Base-by-base conservation (phyloP, 1,140 invertebrate genomes). In the Aethina tumida region DNA sequence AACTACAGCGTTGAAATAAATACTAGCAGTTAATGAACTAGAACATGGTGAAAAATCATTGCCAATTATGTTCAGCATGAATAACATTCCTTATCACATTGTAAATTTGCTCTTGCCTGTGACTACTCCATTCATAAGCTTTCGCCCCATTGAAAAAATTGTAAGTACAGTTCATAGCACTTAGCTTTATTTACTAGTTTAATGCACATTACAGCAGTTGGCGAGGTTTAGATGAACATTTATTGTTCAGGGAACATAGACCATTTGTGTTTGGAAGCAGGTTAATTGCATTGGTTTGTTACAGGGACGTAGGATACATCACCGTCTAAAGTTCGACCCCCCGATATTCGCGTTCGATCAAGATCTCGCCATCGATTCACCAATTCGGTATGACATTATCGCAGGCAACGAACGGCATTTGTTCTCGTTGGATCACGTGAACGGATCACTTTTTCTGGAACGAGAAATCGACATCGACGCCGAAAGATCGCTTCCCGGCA, bases 401-500 rank as follows among this genome's bases (percentile, higher is more conserved):
- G 71, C 79, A 0, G 82, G 83, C 0, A 84, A 86, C 51, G 82
- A 85, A 8, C 55, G 75, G 0, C 69, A 75, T 13, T 54, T 82
- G 9, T 87, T 88, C 52, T 65, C 73, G 2, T 65, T 90, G 8
- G 77, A 88, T 53, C 63, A 76, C 0, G 61, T 73, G 3, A 86
- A 85, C 44, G 85, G 81, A 1, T 71, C 75, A 0, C 58, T 91
- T 22, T 90, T 76, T 55, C 60, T 89, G 2, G 75, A 86, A 33
- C 74, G 72, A 32, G 79, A 87, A 58, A 74, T 91, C 5, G 86
- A 91, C 62, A 55, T 86, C 26, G 85, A 90, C 50, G 61, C 67
- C 1, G 79, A 81, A 50, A 51, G 55, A 22, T 69, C 71, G 12
- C 50, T 87, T 6, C 74, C 76, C 4, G 76, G 69, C 10, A 84